Conservation (phyloP, 2,113 vertebrate species). For the Eidolon helvum region DNA sequence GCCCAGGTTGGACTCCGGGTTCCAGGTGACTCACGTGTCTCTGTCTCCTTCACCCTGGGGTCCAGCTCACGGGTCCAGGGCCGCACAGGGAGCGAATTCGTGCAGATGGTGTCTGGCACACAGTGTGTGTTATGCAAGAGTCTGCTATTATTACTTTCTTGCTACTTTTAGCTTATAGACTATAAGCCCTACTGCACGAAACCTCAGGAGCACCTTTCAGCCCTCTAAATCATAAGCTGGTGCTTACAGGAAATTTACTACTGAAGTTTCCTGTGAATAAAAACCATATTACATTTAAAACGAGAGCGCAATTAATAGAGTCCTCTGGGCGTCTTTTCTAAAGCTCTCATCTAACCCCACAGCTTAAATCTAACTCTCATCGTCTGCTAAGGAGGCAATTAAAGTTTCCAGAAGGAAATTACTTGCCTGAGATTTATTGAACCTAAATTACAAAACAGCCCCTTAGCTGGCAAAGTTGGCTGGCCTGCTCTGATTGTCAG, state of each 20-base stretch:
- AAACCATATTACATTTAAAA: slow-evolving; percentile 57
- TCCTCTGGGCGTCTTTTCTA: neutral
- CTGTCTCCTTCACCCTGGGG: neutral
- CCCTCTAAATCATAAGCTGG: neutral
- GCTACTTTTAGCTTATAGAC: neutral
- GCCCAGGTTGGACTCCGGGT: accelerated
- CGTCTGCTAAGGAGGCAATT: slow-evolving; percentile 50
- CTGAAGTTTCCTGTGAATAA: slow-evolving; percentile 41
- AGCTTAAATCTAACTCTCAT: slow-evolving; percentile 59
- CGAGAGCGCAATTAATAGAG: slow-evolving; percentile 51
- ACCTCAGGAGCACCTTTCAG: neutral
- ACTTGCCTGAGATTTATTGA: slow-evolving; percentile 52
- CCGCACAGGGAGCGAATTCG: accelerated
- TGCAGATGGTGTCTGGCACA: too few relatives aligned
- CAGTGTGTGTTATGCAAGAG: accelerated
- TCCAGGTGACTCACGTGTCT: neutral
- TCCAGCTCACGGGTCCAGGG: accelerated
- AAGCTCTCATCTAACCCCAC: neutral
- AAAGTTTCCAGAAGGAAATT: slow-evolving; percentile 60
- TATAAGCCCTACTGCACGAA: slow-evolving; percentile 14
- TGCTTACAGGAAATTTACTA: slow-evolving; percentile 32
- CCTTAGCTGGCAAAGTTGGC: slow-evolving; percentile 26
- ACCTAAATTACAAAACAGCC: slow-evolving; percentile 58
- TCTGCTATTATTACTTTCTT: neutral
- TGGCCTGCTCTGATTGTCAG: neutral